Conservation (phyloP, 1,140 invertebrate species). For the Drosophila serrata region DNA sequence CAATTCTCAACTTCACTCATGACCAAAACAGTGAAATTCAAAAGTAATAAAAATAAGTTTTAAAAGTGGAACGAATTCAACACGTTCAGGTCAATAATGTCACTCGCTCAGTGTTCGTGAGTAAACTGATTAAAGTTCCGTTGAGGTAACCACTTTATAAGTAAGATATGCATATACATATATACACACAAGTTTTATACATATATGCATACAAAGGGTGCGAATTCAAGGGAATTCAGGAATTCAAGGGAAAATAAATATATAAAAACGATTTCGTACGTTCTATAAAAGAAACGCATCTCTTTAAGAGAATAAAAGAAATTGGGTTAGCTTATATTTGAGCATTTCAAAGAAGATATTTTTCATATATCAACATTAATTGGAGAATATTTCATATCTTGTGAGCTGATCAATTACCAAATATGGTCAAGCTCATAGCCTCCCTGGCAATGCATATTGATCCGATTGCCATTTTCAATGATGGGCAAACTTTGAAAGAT, state of each 20-base stretch:
- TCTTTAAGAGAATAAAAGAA: not conserved
- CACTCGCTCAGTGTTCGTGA: not conserved
- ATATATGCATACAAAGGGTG: not conserved
- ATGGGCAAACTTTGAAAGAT: not conserved
- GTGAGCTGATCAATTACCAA: not conserved
- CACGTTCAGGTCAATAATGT: not conserved
- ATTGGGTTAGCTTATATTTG: not conserved
- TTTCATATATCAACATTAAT: not conserved
- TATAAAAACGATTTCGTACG: not conserved
- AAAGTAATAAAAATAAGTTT: not conserved
- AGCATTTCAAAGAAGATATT: too few species aligned
- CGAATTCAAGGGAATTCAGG: not conserved
- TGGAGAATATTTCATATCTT: not conserved
- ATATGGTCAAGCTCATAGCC: too few species aligned
- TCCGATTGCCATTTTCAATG: not conserved
- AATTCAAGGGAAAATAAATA: not conserved
- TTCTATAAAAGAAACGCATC: too few species aligned
- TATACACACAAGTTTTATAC: not conserved
- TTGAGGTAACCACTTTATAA: conserved; percentile 2
- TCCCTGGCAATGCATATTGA: not conserved
- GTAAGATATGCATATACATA: not conserved
- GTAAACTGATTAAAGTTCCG: conserved; percentile 6
- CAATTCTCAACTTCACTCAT: not conserved
- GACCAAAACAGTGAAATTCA: too few species aligned
- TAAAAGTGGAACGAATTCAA: not conserved